phyloP scores from a whole-genome alignment of 2,797 vertebrate genomes.

The Sebastes umbrosus region DNA sequence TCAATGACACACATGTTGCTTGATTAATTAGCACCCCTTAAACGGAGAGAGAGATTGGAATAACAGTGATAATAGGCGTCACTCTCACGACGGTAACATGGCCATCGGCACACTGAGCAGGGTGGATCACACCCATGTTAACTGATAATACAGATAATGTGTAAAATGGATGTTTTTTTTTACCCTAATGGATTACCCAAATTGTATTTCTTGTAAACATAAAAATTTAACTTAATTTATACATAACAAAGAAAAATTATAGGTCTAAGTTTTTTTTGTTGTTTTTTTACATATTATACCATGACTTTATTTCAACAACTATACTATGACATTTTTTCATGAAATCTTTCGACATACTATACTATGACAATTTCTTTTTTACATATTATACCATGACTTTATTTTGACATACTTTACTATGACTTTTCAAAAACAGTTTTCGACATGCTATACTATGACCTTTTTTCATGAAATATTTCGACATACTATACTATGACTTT shows the following conservation, averaged over 20 bases:
- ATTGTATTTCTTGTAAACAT: not conserved
- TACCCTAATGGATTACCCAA: not conserved
- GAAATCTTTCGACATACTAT: too few relatives aligned
- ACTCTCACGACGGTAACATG: not conserved
- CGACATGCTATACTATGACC: too few relatives aligned
- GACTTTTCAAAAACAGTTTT: too few relatives aligned
- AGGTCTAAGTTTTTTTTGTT: too few relatives aligned
- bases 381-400: too few relatives aligned
- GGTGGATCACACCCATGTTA: not conserved
- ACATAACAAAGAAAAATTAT: not conserved
- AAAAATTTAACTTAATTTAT: not conserved
- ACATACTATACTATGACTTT: too few relatives aligned
- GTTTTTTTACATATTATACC: too few relatives aligned
- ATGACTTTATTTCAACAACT: too few relatives aligned
- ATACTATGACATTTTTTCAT: too few relatives aligned
- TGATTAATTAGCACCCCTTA: conserved; percentile 48
- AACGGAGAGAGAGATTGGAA: conserved; percentile 15
- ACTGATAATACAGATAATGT: not conserved
- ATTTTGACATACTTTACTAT: too few relatives aligned
- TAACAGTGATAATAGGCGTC: conserved; percentile 15
- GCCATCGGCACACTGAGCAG: conserved; percentile 5
- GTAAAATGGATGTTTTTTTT: not conserved
- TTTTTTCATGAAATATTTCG: accelerated
- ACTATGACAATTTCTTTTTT: too few relatives aligned
- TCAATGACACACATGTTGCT: conserved; percentile 32